A percentile compares a stretch with the other conserved stretches of the same genome.
Evolutionary conservation across 2,113 vertebrate genomes (phyloP).

Genomic region (Emydura subglobosa): DNA sequence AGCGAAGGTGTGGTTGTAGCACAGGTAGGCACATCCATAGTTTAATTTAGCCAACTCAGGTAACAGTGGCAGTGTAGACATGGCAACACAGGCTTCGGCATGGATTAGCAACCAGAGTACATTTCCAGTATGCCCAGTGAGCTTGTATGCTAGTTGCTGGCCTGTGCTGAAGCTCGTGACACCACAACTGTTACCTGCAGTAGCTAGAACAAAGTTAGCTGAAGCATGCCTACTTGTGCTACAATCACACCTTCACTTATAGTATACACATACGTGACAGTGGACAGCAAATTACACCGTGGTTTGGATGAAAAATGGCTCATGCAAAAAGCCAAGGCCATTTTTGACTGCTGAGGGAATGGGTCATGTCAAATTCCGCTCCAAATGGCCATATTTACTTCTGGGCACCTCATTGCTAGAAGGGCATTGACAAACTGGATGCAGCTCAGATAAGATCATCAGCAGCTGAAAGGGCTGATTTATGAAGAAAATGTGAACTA

Average conservation of each 20-base stretch:
- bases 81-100: background rate
- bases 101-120: background rate
- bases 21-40: background rate
- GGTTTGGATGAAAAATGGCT: background rate
- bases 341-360: background rate
- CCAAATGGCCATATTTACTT: background rate
- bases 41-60: background rate
- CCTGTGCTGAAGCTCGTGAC: background rate
- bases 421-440: no score
- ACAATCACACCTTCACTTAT: no score
- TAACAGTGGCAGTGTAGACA: background rate
- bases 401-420: no score
- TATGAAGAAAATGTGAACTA: no score
- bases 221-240: no score
- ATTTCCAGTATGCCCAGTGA: background rate
- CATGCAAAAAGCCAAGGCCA: background rate
- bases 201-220: no score
- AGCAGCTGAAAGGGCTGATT: no score
- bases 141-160: background rate
- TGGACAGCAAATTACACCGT: background rate
- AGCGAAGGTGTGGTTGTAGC: background rate
- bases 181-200: no score
- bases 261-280: no score
- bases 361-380: background rate
- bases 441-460: no score